Percentiles rank a stretch among this genome's conserved stretches.
Evolutionary conservation across 2,797 vertebrate genomes (phyloP).

Genomic region (Chaetophractus vellerosus): DNA sequence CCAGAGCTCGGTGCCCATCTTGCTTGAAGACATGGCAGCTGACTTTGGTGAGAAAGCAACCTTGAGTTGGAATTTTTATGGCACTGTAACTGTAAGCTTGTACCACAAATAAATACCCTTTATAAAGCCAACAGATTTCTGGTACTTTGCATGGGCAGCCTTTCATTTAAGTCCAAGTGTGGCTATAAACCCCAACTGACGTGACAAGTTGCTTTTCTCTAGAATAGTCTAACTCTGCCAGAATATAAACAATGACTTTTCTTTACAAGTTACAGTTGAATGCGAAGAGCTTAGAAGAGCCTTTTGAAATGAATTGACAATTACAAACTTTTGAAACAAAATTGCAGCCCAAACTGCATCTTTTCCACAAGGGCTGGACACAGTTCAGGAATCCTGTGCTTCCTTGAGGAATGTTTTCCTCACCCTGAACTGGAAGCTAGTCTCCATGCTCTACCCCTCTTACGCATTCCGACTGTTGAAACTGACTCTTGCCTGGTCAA

Average conservation of each 20-base stretch:
- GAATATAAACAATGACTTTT: constrained; percentile 2
- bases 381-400: constrained; percentile 83
- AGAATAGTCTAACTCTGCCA: background rate
- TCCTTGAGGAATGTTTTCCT: constrained; percentile 78
- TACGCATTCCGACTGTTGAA: constrained; percentile 4
- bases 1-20: no score
- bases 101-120: no score
- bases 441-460: constrained; percentile 72
- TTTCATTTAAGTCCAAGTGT: background rate
- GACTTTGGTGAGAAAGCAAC: no score
- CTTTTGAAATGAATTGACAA: constrained; percentile 33
- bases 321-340: constrained; percentile 82
- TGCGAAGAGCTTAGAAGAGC: constrained; percentile 30
- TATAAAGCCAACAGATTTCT: no score
- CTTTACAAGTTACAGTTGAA: constrained; percentile 25
- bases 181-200: constrained; percentile 44
- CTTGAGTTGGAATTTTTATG: no score
- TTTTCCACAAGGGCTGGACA: constrained; percentile 86
- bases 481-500: background rate
- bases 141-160: no score
- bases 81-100: no score
- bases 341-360: constrained; percentile 81
- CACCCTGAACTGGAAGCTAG: constrained; percentile 78
- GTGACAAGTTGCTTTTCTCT: constrained; percentile 81
- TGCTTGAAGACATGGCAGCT: no score